Evolutionary conservation across 2,113 vertebrate species (phyloP), one percentile per base, ranked within the genome.

Genomic region (Paraplagusia blochii): DNA sequence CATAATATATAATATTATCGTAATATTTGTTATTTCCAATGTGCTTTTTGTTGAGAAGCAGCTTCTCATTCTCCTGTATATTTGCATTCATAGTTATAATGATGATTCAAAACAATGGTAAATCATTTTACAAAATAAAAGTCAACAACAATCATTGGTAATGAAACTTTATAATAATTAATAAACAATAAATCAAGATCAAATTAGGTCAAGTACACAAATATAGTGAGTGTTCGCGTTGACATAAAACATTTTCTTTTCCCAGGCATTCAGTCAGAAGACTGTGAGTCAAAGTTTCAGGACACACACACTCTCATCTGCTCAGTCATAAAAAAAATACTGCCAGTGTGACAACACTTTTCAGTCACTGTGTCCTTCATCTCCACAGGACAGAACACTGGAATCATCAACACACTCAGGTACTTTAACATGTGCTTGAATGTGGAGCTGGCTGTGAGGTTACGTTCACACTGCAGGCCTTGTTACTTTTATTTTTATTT

Each of bases 121-220:
- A 88, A 73, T 75, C 76, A 13, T 72, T 70, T 82, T 85, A 84
- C 80, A 88, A 84, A 88, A 87, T 78, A 80, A 82, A 82, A 53
- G 77, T 81, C 72, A 67, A 67, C 75, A 66, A 63, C 67, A 80
- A 74, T 69, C 55, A 65, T 70, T 45, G 58, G 69, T 83, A 72
- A 66, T 63, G 43, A 74, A 46, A 53, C 52, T 64, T 44, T 74
- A 74, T 67, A 74, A 67, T 66, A 78, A 69, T 66, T 61, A 69
- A 68, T 56, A 75, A 79, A 73, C 71, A 55, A 72, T 53, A 67
- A 64, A 64, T 57, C 71, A 51, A 70, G 53, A 65, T 62, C 61
- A 60, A 73, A 64, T 77, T 67, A 68, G 58, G 56, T 72, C 68
- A 63, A 70, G 61, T 75, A 77, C 82, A 86, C 76, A 85, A 85